These are phyloP conservation scores for Ephestia elutella DNA, from an alignment of 1,140 invertebrate species.

Conservation along the genomic window DNA sequence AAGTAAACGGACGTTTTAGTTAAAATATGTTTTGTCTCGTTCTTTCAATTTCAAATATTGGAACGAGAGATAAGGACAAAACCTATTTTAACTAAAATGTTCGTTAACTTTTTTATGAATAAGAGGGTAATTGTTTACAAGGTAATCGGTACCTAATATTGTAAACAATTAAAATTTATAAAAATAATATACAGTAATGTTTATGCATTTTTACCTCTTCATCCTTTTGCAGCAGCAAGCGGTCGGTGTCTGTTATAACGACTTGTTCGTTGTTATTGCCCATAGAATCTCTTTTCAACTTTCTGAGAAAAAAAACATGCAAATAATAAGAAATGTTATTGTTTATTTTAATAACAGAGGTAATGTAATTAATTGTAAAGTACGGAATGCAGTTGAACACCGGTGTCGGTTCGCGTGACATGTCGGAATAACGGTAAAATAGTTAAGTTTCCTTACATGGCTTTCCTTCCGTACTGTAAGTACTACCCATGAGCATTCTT, in stretches of 20 bases:
- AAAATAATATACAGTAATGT: too few species aligned
- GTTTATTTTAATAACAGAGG: not conserved
- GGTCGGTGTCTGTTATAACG: slow-evolving; percentile 88
- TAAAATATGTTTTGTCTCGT: too few species aligned
- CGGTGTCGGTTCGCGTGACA: not conserved
- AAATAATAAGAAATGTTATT: slow-evolving; percentile 10
- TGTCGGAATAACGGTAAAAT: not conserved
- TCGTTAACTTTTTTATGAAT: too few species aligned
- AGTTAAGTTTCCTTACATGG: not conserved
- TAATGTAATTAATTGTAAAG: not conserved
- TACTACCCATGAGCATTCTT: not conserved
- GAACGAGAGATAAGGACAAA: too few species aligned
- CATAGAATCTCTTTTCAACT: slow-evolving; percentile 90
- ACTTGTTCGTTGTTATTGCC: slow-evolving; percentile 83
- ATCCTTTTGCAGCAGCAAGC: slow-evolving; percentile 91
- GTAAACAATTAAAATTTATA: too few species aligned
- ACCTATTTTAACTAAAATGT: too few species aligned
- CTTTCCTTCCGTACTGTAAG: not conserved
- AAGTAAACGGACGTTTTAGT: too few species aligned
- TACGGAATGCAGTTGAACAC: not conserved
- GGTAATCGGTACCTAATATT: too few species aligned
- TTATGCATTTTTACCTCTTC: slow-evolving; percentile 88
- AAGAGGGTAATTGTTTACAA: too few species aligned
- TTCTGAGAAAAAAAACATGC: slow-evolving; percentile 72
- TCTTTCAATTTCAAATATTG: too few species aligned